Conservation (phyloP, 2,888 invertebrate species). For the Bibio marci region DNA sequence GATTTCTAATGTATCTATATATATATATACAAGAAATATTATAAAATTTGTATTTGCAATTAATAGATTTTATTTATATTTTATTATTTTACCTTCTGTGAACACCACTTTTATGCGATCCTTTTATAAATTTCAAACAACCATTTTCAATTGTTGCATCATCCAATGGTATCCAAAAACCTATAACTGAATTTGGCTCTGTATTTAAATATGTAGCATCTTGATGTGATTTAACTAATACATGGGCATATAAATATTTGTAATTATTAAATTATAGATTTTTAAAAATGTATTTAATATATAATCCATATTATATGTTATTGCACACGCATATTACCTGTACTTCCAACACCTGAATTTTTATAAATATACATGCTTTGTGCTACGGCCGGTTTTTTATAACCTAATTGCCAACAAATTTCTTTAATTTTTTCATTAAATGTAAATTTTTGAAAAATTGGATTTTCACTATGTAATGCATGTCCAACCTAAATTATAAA, state of each 20-base stretch:
- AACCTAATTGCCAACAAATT: conserved; percentile 52
- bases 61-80: neutral
- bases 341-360: conserved; percentile 78
- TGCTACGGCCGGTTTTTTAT: conserved; percentile 64
- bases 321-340: conserved; percentile 47
- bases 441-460: conserved; percentile 64
- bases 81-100: conserved; percentile 36
- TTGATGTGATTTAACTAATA: conserved; percentile 56
- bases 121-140: conserved; percentile 81
- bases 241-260: too few relatives aligned
- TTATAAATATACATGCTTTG: conserved; percentile 99
- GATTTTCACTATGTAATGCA: conserved; percentile 65
- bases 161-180: conserved; percentile 93
- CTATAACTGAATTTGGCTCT: conserved; percentile 62
- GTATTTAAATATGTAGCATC: conserved; percentile 80
- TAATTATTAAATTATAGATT: too few relatives aligned
- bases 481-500: conserved; percentile 54
- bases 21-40: neutral
- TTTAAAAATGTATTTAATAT: neutral
- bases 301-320: neutral
- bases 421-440: conserved; percentile 71
- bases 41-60: neutral
- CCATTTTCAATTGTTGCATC: conserved; percentile 88
- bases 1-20: conserved; percentile 41
- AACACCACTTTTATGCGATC: conserved; percentile 75